Evolutionary conservation across 2,888 invertebrate species (phyloP), one percentile per base, ranked within the genome.

Genomic region (Macaria notata): DNA sequence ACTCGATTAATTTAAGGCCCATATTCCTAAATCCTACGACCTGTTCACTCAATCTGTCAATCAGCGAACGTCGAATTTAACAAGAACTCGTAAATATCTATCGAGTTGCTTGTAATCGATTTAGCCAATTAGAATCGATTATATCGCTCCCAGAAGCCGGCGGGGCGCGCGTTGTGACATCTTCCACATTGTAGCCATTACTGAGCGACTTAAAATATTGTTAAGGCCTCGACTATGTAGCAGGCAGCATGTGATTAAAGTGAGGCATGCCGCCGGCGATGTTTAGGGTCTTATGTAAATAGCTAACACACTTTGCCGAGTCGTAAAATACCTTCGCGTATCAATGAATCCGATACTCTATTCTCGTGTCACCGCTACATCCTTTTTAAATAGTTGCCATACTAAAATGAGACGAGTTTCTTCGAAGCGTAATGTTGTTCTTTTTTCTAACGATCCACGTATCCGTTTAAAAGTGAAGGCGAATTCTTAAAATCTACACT

Each of bases 71-170:
- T 69, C 58, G 54, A 52, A 61, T 70, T 68, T 69, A 71, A 76
- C 73, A 71, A 75, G 78, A 74, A 70, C 69, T 79, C 77, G 76
- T 81, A 82, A 82, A 82, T 72, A 75, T 76, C 70, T 59, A 69
- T 71, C 76, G 71, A 73, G 73, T 76, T 78, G 77, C 74, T 78
- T 75, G 77, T 75, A 75, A 83, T 81, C 77, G 77, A 80, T 86
- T 85, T 78, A 76, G 73, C 81, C 81, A 86, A 86, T 87, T 84
- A 85, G 82, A 79, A 79, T 78, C 78, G 65, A 83, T 83, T 80
- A 78, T 76, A 72, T 70, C 66, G 68, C 69, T 66, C 68, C 70
- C 72, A 64, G 65, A 62, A 58, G 45, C 50, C 65, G 71, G 61
- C 65, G 61, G 73, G 68, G 66, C 62, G 56, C 65, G 63, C 56